Percentiles rank a stretch among this genome's conserved stretches.
phyloP scores from a whole-genome alignment of 2,113 vertebrate genomes.

The Bufo bufo region DNA sequence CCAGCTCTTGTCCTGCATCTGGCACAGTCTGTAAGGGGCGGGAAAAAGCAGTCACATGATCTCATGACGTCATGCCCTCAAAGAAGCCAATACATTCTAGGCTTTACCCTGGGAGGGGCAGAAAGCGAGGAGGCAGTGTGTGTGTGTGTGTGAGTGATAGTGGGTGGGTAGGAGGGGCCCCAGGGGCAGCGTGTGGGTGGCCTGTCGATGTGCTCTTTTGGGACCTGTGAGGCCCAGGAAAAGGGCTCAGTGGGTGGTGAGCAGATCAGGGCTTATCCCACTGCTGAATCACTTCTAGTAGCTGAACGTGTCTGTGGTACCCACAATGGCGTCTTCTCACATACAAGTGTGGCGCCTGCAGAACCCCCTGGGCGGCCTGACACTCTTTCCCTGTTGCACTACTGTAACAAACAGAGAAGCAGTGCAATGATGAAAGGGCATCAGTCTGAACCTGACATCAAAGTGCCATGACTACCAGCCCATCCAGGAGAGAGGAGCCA shows the following conservation, averaged over 20 bases:
- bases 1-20: too few relatives aligned
- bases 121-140: slow-evolving; percentile 58
- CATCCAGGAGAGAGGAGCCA: neutral
- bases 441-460: slow-evolving; percentile 71
- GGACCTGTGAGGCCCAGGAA: slow-evolving; percentile 69
- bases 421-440: slow-evolving; percentile 98
- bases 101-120: slow-evolving; percentile 48
- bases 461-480: neutral
- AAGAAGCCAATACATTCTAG: too few relatives aligned
- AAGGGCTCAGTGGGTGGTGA: slow-evolving; percentile 66
- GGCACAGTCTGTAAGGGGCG: too few relatives aligned
- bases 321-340: neutral
- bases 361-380: slow-evolving; percentile 71
- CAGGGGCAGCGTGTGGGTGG: slow-evolving; percentile 68
- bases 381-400: slow-evolving; percentile 96
- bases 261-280: slow-evolving; percentile 7
- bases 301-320: neutral
- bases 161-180: slow-evolving; percentile 48
- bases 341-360: neutral
- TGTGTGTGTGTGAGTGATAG: slow-evolving; percentile 29
- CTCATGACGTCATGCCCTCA: too few relatives aligned
- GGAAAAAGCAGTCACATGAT: too few relatives aligned
- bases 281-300: neutral
- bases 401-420: slow-evolving; percentile 85
- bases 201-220: slow-evolving; percentile 65